Evolutionary conservation across 2,888 invertebrate species (phyloP), one percentile per base, ranked within the genome.

Genomic region (Xanthorhoe designata): DNA sequence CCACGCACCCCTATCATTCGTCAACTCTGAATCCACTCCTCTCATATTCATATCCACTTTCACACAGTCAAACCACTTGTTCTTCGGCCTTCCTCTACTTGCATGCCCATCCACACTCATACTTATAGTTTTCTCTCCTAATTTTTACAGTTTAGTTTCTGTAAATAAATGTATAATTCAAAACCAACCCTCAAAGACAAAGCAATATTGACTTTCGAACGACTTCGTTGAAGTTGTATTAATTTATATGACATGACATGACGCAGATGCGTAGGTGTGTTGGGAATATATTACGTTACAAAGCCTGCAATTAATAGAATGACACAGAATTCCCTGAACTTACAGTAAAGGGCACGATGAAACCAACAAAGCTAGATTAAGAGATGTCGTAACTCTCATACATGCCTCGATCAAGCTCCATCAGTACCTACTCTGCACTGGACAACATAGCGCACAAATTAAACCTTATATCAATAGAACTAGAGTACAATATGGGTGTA

Each of bases 331-430:
- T 61, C 55, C 54, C 68, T 57, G 57, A 69, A 66, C 67, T 72
- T 65, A 72, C 65, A 64, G 51, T 58, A 68, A 63, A 72, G 72
- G 68, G 68, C 67, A 71, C 66, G 69, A 66, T 67, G 70, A 71
- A 68, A 64, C 70, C 70, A 70, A 72, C 74, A 74, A 71, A 74
- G 69, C 71, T 71, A 74, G 72, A 68, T 74, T 72, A 74, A 67
- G 72, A 71, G 66, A 69, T 69, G 72, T 74, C 74, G 74, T 74
- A 72, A 74, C 62, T 66, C 64, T 66, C 69, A 54, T 69, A 61
- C 64, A 72, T 68, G 70, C 70, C 68, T 67, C 69, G 70, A 74
- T 72, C 71, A 68, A 42, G 13, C 70, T 69, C 63, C 68, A 71
- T 61, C 60, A 62, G 63, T 61, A 54, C 45, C 61, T n/a, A n/a